phyloP scores from a whole-genome alignment of 2,113 vertebrate species.

The Emydocephalus ijimae region DNA sequence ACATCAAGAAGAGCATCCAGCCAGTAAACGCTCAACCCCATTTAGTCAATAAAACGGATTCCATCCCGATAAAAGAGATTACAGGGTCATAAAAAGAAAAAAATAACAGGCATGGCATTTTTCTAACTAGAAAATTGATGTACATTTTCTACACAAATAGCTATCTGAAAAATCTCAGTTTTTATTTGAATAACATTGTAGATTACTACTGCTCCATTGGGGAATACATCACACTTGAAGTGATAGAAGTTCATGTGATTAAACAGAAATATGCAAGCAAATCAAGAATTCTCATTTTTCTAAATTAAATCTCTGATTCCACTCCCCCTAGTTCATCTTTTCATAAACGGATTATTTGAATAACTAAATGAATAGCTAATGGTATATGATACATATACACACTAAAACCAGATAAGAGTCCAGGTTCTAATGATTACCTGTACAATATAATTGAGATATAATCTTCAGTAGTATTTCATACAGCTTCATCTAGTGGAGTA shows the following conservation, averaged over 20 bases:
- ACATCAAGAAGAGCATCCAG: background rate
- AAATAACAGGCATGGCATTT: background rate
- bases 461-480: background rate
- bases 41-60: background rate
- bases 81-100: background rate
- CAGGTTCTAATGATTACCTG: background rate
- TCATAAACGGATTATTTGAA: background rate
- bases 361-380: background rate
- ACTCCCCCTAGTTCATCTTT: background rate
- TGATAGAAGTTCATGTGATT: background rate
- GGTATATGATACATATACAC: background rate
- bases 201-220: background rate
- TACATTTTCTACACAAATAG: background rate
- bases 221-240: background rate
- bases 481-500: background rate
- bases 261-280: background rate
- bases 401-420: background rate
- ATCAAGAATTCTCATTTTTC: background rate
- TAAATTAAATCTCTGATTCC: background rate
- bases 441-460: background rate
- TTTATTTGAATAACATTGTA: conserved; percentile 4
- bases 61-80: background rate
- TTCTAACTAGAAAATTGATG: conserved; percentile 10
- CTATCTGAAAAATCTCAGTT: conserved; percentile 4
- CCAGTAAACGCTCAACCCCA: background rate